Evolutionary conservation across 2,888 invertebrate genomes (phyloP), one percentile per base, ranked within the genome.

Genomic region (Caenorhabditis sp.): DNA sequence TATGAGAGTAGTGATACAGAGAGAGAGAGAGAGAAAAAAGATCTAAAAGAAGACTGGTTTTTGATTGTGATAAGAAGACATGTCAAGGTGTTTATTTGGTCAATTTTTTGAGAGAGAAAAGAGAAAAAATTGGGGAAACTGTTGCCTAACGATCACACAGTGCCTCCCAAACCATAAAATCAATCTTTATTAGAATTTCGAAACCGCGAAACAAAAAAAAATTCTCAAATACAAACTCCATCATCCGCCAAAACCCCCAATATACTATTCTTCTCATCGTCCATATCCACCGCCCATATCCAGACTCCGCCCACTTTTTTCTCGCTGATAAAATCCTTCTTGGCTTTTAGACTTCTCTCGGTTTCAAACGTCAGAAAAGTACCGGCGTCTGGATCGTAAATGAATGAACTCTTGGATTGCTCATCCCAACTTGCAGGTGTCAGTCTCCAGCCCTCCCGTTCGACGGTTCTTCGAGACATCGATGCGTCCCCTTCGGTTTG

Each of bases 211-310:
- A n/a, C n/a, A 10, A 12, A 38, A 38, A 38, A 38, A 7, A 10
- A 12, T 38, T 10, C 7, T n/a, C 19, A 47, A 47, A 47, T 19
- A 8, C 19, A 47, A n/a, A 19, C 7, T 10, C 5, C 47, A 6
- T 19, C n/a, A 47, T 47, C 5, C 0, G 19, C 19, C 19, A 47
- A 7, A 2, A 47, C n/a, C 4, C 19, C 19, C 47, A 47, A 47
- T 8, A 47, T 19, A 19, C 19, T 47, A 47, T 47, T 47, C n/a
- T 47, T 47, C 47, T 47, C 47, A 47, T 47, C 47, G 19, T 47
- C 47, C 47, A 47, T 47, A 47, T 47, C 47, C n/a, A 47, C 47
- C 47, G 47, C 19, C 47, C 47, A 47, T 19, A 47, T 47, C 47
- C 47, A 47, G 5, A 47, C 47, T 19, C 47, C 47, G 14, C 47